phyloP scores from a whole-genome alignment of 1,140 invertebrate genomes.

The Drosophila rufa region DNA sequence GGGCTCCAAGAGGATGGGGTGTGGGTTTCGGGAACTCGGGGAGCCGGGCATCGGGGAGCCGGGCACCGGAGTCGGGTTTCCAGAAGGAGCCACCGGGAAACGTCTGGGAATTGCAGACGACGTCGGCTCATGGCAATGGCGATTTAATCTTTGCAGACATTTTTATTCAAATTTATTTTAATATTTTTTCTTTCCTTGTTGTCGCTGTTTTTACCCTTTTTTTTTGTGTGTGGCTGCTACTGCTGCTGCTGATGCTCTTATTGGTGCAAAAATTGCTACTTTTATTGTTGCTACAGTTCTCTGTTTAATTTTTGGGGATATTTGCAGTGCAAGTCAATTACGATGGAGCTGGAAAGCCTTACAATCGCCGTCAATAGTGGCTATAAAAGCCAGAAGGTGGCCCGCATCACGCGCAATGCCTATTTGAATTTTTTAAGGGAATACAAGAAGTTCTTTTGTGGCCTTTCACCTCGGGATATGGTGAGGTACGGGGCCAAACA shows the following conservation, averaged over 20 bases:
- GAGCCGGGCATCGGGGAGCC: too few species aligned
- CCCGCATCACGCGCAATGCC: too few species aligned
- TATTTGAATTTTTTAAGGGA: too few species aligned
- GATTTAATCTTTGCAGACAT: slow-evolving; percentile 82
- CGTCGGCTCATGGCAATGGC: slow-evolving; percentile 72
- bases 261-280: slow-evolving; percentile 2
- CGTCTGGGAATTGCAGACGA: slow-evolving; percentile 79
- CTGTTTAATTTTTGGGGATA: slow-evolving; percentile 2
- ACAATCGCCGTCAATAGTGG: too few species aligned
- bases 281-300: slow-evolving; percentile 4
- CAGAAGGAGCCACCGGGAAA: slow-evolving; percentile 25
- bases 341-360: too few species aligned
- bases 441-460: too few species aligned
- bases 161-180: slow-evolving; percentile 83
- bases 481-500: neutral
- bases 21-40: neutral
- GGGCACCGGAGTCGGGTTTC: neutral
- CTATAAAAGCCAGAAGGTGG: too few species aligned
- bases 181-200: slow-evolving; percentile 46
- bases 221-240: slow-evolving; percentile 9
- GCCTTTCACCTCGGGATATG: too few species aligned
- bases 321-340: neutral
- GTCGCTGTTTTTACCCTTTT: slow-evolving; percentile 10
- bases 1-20: neutral
- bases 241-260: slow-evolving; percentile 6